A percentile compares a stretch with the other conserved stretches of the same genome.
Evolutionary conservation across 2,113 vertebrate species (phyloP).

Genomic region (Callithrix jacchus): DNA sequence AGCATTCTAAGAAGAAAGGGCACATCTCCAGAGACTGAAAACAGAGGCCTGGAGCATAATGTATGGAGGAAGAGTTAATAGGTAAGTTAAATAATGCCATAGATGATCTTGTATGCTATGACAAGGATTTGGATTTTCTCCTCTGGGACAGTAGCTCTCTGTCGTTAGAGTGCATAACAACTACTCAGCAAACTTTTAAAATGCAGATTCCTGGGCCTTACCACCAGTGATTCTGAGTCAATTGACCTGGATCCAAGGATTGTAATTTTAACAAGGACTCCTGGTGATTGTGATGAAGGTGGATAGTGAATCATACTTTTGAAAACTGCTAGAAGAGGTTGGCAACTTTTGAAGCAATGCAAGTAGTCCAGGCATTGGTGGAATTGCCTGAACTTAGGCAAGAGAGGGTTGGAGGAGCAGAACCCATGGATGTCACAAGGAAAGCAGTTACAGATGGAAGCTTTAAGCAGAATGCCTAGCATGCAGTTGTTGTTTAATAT

Average conservation of each 20-base stretch:
- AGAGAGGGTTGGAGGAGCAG: background rate
- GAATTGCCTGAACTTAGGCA: background rate
- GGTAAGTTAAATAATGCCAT: background rate
- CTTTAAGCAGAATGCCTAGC: background rate
- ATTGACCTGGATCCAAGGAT: background rate
- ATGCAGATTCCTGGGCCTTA: background rate
- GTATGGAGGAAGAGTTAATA: background rate
- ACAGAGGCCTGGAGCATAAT: background rate
- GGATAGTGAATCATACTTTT: background rate
- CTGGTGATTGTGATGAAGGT: background rate
- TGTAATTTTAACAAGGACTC: background rate
- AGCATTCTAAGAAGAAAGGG: background rate
- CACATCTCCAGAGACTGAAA: background rate
- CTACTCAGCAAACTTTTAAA: background rate
- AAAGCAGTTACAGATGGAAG: background rate
- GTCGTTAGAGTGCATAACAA: background rate
- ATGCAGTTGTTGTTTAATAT: background rate
- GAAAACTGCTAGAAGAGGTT: background rate
- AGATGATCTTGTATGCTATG: background rate
- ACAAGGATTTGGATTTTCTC: background rate
- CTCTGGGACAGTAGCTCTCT: background rate
- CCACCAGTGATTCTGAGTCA: background rate
- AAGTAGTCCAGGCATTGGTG: background rate
- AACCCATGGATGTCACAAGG: background rate
- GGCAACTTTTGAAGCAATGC: background rate